Conservation (phyloP, 2,113 vertebrate species). For the Psittacula cyanocephala region DNA sequence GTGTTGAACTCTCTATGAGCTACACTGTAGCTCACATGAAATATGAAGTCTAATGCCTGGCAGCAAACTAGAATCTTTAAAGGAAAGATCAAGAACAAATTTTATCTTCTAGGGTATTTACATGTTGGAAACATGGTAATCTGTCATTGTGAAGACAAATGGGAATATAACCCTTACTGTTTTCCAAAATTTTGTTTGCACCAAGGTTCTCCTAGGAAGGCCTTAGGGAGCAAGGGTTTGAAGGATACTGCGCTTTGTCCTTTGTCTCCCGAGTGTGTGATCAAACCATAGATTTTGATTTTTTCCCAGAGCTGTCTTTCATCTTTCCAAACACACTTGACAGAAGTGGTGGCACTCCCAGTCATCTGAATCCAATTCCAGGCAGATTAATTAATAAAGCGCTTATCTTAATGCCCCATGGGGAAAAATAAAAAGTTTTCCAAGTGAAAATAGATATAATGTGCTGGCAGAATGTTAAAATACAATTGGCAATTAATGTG, state of each 20-base stretch:
- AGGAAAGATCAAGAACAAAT: neutral
- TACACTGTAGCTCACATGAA: neutral
- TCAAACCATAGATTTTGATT: neutral
- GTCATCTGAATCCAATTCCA: neutral
- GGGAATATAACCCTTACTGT: neutral
- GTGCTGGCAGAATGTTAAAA: constrained; percentile 19
- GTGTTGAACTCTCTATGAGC: neutral
- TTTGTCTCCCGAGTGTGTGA: neutral
- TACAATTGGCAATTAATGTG: neutral
- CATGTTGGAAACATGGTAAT: neutral
- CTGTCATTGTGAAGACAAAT: neutral
- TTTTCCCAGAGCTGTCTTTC: neutral
- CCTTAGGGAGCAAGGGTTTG: neutral
- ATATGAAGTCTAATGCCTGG: neutral
- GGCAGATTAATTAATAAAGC: constrained; percentile 52
- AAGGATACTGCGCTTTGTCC: neutral
- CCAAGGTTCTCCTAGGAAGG: neutral
- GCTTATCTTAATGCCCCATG: constrained; percentile 40
- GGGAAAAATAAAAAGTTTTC: neutral
- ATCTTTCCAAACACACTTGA: constrained; percentile 1
- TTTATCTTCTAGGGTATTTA: neutral
- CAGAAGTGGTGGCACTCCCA: constrained; percentile 10
- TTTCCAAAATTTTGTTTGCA: neutral
- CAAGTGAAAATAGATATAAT: constrained; percentile 38
- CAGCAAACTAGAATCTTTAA: neutral